phyloP scores from a whole-genome alignment of 2,113 vertebrate genomes.

The Misgurnus mizolepis region DNA sequence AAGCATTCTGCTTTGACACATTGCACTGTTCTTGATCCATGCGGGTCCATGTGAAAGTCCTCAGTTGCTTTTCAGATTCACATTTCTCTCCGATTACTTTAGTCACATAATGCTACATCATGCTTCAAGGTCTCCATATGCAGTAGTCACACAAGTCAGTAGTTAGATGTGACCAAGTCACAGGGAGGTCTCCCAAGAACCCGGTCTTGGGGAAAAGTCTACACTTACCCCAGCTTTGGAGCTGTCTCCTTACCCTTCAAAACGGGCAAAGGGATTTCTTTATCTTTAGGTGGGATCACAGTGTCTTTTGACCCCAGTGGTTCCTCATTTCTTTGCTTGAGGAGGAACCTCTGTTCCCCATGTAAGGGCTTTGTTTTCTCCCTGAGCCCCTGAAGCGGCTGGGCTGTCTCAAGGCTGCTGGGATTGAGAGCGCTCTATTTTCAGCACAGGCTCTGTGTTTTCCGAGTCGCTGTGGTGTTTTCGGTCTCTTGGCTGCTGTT shows the following conservation, averaged over 20 bases:
- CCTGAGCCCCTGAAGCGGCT: constrained; percentile 33
- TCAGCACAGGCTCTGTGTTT: constrained; percentile 80
- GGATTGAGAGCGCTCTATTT: constrained; percentile 83
- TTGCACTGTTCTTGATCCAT: neutral
- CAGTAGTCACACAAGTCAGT: constrained; percentile 20
- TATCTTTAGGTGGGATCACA: constrained; percentile 32
- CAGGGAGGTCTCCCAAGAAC: constrained; percentile 13
- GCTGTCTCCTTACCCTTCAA: constrained; percentile 16
- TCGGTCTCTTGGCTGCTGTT: constrained; percentile 80
- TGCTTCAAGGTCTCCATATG: constrained; percentile 38
- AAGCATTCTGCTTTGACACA: neutral
- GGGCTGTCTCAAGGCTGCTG: constrained; percentile 74
- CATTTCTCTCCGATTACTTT: neutral
- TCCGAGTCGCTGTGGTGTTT: constrained; percentile 86
- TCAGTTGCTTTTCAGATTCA: constrained; percentile 6
- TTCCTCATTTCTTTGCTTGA: constrained; percentile 35
- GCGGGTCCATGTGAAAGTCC: neutral
- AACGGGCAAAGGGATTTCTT: constrained; percentile 28
- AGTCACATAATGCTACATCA: constrained; percentile 43
- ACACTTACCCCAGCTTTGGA: constrained; percentile 12
- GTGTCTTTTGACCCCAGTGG: constrained; percentile 35
- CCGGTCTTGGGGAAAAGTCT: constrained; percentile 38
- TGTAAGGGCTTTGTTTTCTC: constrained; percentile 33
- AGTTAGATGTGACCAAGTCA: constrained; percentile 15
- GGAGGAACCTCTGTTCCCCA: constrained; percentile 37